Base-by-base conservation (phyloP, 2,888 invertebrate species). In the Lysandra bellargus region DNA sequence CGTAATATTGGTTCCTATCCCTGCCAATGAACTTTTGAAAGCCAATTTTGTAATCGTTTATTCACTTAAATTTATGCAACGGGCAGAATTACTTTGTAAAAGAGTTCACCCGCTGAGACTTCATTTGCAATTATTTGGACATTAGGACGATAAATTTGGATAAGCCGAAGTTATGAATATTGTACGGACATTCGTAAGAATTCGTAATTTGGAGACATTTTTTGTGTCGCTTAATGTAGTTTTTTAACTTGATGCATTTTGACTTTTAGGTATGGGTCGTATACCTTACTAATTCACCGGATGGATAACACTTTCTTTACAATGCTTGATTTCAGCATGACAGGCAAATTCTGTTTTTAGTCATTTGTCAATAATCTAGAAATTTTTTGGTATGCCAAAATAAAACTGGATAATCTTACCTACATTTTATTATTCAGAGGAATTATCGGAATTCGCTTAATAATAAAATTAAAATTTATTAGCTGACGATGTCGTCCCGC, bases 1-100 rank as follows among this genome's bases (percentile, higher is more conserved):
- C 75, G 75, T 75, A 23, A 44, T 74, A 74, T 74, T 75, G 49
- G 74, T 40, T 40, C 44, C 75, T 75, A 75, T 74, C 75, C 49
- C 44, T 75, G 75, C 49, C 75, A 75, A 75, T 75, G 75, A 75
- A 75, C 75, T 23, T 49, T 75, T 30, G 75, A 75, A 49, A 75
- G 75, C 14, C 44, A 75, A 75, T 75, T 75, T 75, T 75, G 75
- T 53, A 75, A 75, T 75, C 75, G 44, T 75, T 75, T 75, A 49
- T 49, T 49, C 49, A 75, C 49, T 49, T 14, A 14, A 49, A 75
- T 49, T 37, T 44, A 74, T 75, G 12, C 44, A 75, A 75, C 49
- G 23, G 49, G 49, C n/a, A 12, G 4, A 49, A 75, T 75, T 30
- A 75, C 44, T 75, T 49, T 75, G 75, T 30, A 49, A 30, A 64